Evolutionary conservation across 2,113 vertebrate genomes (phyloP), one percentile per base, ranked within the genome.

Genomic region (Entelurus aequoreus): DNA sequence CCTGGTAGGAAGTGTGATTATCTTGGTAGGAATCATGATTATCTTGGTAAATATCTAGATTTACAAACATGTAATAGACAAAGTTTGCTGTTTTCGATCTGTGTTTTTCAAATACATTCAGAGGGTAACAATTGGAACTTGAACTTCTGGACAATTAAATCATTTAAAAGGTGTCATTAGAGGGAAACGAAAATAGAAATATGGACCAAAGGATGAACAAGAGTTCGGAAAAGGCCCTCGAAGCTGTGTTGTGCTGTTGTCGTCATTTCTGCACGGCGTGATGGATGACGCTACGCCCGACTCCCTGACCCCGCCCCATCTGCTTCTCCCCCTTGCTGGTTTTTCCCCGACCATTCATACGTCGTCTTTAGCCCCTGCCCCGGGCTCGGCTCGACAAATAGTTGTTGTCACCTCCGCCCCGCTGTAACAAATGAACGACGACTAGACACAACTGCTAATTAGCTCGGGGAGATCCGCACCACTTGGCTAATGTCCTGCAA

Each of bases 381-480:
- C 71, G 56, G 40, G 42, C 61, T 59, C 46, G 54, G 60, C 72
- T 78, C 69, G 57, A 84, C 79, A 84, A 86, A 83, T 82, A 79
- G 74, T 74, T 36, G 49, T 71, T 82, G 79, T 89, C 89, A 87
- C 86, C 82, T 90, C 28, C 76, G 77, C 50, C 65, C 79, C 68
- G 82, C 85, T 74, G 79, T 77, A 88, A 80, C 85, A 83, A 90
- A 89, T 85, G 82, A 88, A 83, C 81, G 79, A 82, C 66, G 74
- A 84, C 69, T 73, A 67, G 88, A 84, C 83, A 63, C 77, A 80
- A 79, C 84, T 86, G 76, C 86, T 88, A 87, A 90, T 90, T 84
- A 88, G 55, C 76, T 49, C 36, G 67, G 72, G 40, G 59, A 54
- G 37, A 80, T 85, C 70, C 28, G 60, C 48, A 58, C 46, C 52